These are phyloP conservation scores for Brachionus plicatilis DNA, from an alignment of 1,140 invertebrate species.

Conservation along the genomic window DNA sequence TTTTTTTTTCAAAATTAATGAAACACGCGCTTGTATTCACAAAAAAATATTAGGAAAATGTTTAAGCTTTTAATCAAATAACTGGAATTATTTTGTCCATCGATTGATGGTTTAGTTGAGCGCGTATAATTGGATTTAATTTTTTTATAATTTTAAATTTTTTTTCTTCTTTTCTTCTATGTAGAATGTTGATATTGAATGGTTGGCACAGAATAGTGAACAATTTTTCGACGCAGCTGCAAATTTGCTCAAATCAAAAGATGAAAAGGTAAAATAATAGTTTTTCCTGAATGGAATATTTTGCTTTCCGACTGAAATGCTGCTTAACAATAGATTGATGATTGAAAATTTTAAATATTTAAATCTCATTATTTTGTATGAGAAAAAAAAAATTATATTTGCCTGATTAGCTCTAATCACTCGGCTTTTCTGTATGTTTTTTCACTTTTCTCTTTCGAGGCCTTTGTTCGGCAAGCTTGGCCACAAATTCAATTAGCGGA, in stretches of 20 bases:
- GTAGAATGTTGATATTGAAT: conserved; percentile 16
- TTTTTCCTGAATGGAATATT: conserved; percentile 1
- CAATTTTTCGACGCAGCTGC: conserved; percentile 36
- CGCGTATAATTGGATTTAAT: not conserved
- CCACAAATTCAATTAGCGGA: conserved; percentile 3
- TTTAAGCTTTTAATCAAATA: not conserved
- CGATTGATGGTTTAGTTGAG: conserved; percentile 12
- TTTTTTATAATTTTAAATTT: not conserved
- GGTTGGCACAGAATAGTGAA: conserved; percentile 28
- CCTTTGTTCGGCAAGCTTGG: not conserved
- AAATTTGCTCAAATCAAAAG: conserved; percentile 35
- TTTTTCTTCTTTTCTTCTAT: not conserved
- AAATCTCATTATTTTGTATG: not conserved
- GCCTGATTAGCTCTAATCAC: not conserved
- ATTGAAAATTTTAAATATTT: conserved; percentile 12
- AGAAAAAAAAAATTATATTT: not conserved
- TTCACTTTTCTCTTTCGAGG: not conserved
- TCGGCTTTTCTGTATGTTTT: conserved; percentile 16
- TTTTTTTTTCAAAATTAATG: not conserved
- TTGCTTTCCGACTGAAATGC: conserved; percentile 8
- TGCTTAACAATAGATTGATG: not conserved
- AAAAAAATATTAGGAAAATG: not conserved
- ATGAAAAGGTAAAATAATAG: conserved; percentile 38
- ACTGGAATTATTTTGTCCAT: not conserved
- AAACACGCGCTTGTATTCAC: not conserved